A percentile compares a stretch with the other conserved stretches of the same genome.
These are phyloP conservation scores for Acronicta aceris DNA, from an alignment of 2,888 invertebrate species.

Conservation along the genomic window DNA sequence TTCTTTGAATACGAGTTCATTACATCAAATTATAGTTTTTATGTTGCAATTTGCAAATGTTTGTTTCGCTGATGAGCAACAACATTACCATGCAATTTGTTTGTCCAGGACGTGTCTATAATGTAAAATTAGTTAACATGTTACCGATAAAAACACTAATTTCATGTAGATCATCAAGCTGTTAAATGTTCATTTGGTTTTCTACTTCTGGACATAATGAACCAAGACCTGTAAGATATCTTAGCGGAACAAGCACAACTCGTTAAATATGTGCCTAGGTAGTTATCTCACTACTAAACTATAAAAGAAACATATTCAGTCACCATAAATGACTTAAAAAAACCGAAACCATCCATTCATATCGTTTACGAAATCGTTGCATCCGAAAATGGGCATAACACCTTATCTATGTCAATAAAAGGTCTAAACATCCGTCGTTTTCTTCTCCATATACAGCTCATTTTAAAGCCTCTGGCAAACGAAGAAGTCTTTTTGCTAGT, in stretches of 20 bases:
- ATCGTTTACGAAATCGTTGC: slow-evolving; percentile 45
- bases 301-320: slow-evolving; percentile 25
- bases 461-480: slow-evolving; percentile 21
- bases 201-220: neutral
- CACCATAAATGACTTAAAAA: slow-evolving; percentile 35
- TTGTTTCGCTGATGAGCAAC: slow-evolving; percentile 71
- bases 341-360: slow-evolving; percentile 38
- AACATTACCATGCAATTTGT: slow-evolving; percentile 59
- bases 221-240: neutral
- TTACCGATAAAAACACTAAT: too few species aligned
- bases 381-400: slow-evolving; percentile 46
- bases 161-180: too few species aligned
- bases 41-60: slow-evolving; percentile 74
- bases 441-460: slow-evolving; percentile 50
- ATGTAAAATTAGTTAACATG: slow-evolving; percentile 30
- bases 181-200: too few species aligned
- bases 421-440: slow-evolving; percentile 52
- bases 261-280: slow-evolving; percentile 32
- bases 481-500: slow-evolving; percentile 10
- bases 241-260: slow-evolving; percentile 28
- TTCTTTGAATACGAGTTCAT: slow-evolving; percentile 72
- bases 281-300: slow-evolving; percentile 40
- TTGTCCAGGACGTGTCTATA: slow-evolving; percentile 29
- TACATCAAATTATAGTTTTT: slow-evolving; percentile 79
- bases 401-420: slow-evolving; percentile 58